A percentile compares a stretch with the other conserved stretches of the same genome.
phyloP scores from a whole-genome alignment of 2,888 invertebrate species.

The Drosophila mettleri region DNA sequence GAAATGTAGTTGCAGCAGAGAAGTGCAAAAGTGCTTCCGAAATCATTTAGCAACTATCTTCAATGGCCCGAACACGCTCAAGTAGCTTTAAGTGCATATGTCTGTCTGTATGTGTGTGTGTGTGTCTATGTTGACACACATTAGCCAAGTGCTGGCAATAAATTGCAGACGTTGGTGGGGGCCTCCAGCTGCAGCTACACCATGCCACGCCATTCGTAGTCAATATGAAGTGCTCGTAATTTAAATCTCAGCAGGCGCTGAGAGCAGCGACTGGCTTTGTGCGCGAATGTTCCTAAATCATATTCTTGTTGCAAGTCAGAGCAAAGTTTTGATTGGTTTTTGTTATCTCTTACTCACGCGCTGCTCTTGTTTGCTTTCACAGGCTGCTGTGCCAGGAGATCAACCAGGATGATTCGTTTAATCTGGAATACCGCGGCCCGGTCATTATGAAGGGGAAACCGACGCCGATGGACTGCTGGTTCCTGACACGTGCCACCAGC shows the following conservation, averaged over 20 bases:
- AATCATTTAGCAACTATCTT: conserved; percentile 6
- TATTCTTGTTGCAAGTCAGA: conserved; percentile 7
- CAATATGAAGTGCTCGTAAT: conserved; percentile 15
- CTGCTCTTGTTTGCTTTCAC: conserved; percentile 79
- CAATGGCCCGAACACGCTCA: conserved; percentile 1
- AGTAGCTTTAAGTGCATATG: background rate
- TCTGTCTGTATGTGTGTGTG: background rate
- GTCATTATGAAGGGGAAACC: conserved; percentile 97
- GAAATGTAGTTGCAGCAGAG: background rate
- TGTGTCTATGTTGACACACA: conserved; percentile 20
- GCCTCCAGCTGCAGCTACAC: background rate
- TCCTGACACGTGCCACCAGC: conserved; percentile 87
- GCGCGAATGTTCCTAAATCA: conserved; percentile 42
- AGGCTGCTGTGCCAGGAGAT: conserved; percentile 92
- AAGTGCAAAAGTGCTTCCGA: conserved; percentile 7
- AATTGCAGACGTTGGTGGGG: conserved; percentile 18
- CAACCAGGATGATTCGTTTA: conserved; percentile 93
- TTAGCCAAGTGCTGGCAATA: conserved; percentile 32
- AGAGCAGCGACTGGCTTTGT: conserved; percentile 3
- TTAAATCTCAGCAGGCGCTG: conserved; percentile 19
- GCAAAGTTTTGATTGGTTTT: conserved; percentile 2
- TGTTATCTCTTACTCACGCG: background rate
- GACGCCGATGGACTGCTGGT: conserved; percentile 97
- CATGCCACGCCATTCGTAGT: background rate
- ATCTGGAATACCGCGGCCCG: conserved; percentile 94